phyloP scores from a whole-genome alignment of 2,797 vertebrate species.

The Garrulus glandarius region DNA sequence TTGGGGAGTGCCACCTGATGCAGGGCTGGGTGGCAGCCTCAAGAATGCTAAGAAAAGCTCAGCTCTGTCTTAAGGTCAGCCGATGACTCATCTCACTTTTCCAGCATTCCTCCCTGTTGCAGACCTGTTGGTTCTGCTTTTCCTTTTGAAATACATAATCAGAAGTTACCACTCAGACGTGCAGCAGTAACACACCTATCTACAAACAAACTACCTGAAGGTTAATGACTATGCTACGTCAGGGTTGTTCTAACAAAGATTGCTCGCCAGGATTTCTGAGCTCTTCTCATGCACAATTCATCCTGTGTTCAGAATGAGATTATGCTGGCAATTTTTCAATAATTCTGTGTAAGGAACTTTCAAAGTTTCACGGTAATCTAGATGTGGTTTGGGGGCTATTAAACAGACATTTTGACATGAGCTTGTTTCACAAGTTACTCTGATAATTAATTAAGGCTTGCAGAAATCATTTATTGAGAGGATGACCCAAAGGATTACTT shows the following conservation, averaged over 20 bases:
- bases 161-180: not conserved
- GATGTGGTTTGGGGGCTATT: constrained; percentile 12
- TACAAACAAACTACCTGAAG: not conserved
- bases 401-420: not conserved
- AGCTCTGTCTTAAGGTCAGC: not conserved
- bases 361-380: not conserved
- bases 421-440: not conserved
- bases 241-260: not conserved
- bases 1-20: not conserved
- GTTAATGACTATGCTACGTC: not conserved
- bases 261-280: not conserved
- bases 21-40: not conserved
- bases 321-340: not conserved
- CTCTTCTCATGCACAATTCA: not conserved
- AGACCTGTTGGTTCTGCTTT: not conserved
- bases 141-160: not conserved
- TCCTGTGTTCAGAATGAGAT: not conserved
- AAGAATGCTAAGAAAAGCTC: not conserved
- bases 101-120: not conserved
- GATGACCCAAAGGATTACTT: not conserved
- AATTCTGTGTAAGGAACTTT: not conserved
- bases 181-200: not conserved
- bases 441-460: not conserved
- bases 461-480: not conserved
- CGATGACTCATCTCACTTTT: not conserved